Evolutionary conservation across 2,797 vertebrate species (phyloP).

Genomic region (Xenopus petersii): DNA sequence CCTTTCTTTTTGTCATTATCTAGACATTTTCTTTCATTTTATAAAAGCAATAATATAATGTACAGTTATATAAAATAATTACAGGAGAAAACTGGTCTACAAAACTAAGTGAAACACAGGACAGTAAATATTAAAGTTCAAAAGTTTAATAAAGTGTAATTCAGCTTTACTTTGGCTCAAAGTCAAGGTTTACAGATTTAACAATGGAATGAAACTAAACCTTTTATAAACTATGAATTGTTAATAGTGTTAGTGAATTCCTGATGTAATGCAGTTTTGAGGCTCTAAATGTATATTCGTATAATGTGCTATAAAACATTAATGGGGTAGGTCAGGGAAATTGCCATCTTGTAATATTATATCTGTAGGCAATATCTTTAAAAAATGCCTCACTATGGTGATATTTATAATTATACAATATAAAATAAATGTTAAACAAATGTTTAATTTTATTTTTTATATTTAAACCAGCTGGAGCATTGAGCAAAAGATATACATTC

Average conservation of each 20-base stretch:
- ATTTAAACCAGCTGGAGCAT: too few relatives aligned
- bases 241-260: constrained; percentile 8
- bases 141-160: not conserved
- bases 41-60: too few relatives aligned
- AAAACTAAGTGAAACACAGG: not conserved
- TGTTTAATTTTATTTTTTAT: too few relatives aligned
- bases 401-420: constrained; percentile 2
- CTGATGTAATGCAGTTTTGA: constrained; percentile 21
- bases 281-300: constrained; percentile 10
- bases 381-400: not conserved
- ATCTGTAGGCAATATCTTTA: constrained; percentile 11
- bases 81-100: not conserved
- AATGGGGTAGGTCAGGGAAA: constrained; percentile 27
- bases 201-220: constrained; percentile 9
- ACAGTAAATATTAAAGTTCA: not conserved
- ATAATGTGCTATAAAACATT: constrained; percentile 26
- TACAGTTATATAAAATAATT: too few relatives aligned
- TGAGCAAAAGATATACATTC: too few relatives aligned
- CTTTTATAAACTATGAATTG: constrained; percentile 14
- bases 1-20: too few relatives aligned
- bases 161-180: constrained; percentile 5
- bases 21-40: too few relatives aligned
- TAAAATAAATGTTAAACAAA: constrained; percentile 3
- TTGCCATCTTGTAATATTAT: constrained; percentile 28
- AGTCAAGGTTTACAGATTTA: constrained; percentile 12